Conservation (phyloP, 2,888 invertebrate species). For the Eumacrocentrus americanus region DNA sequence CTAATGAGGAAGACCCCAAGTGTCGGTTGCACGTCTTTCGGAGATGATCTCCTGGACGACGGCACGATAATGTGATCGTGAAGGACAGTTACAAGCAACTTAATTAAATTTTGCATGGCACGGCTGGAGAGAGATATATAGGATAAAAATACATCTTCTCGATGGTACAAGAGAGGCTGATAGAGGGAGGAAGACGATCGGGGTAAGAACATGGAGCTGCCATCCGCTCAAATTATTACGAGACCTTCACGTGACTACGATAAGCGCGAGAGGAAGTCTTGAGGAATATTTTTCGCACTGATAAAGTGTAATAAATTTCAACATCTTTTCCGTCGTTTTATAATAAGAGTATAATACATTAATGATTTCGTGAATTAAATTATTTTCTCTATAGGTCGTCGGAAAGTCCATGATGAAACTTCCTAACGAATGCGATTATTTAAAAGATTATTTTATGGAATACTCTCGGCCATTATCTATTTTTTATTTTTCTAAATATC, state of each 20-base stretch:
- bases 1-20: slow-evolving; percentile 15
- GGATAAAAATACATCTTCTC: slow-evolving; percentile 11
- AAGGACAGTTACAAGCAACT: slow-evolving; percentile 8
- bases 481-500: too few relatives aligned
- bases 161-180: background rate
- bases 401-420: too few relatives aligned
- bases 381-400: too few relatives aligned
- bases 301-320: background rate
- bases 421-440: too few relatives aligned
- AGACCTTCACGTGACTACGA: background rate
- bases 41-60: slow-evolving; percentile 4
- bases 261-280: background rate
- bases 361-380: too few relatives aligned
- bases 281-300: background rate
- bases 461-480: too few relatives aligned
- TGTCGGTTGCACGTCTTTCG: background rate
- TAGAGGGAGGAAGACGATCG: background rate
- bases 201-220: background rate
- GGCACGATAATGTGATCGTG: slow-evolving; percentile 4
- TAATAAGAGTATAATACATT: too few relatives aligned
- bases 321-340: background rate
- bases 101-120: slow-evolving; percentile 20
- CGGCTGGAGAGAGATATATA: background rate
- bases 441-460: too few relatives aligned
- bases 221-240: background rate